These are phyloP conservation scores for Amphiprion ocellaris DNA, from an alignment of 2,113 vertebrate genomes.

Conservation along the genomic window DNA sequence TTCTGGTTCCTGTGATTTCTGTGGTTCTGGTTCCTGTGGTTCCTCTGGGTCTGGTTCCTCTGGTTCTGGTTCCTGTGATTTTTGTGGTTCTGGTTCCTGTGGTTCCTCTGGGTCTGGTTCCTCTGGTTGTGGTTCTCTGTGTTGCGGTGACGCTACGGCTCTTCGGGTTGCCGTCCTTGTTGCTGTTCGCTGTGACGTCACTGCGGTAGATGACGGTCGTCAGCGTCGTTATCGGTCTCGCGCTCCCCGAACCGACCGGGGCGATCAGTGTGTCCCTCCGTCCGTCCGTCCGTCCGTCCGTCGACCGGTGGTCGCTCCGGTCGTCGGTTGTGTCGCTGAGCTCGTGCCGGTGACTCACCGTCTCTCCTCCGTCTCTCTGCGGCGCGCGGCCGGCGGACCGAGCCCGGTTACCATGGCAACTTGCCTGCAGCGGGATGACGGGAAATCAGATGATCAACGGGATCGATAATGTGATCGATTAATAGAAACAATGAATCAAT, in stretches of 20 bases:
- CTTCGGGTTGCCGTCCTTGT: background rate
- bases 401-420: constrained; percentile 82
- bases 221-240: constrained; percentile 36
- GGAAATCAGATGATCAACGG: background rate
- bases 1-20: too few species aligned
- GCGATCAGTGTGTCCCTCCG: too few species aligned
- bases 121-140: too few species aligned
- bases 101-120: too few species aligned
- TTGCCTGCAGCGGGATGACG: constrained; percentile 40
- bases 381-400: constrained; percentile 68
- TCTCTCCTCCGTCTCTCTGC: constrained; percentile 73
- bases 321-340: background rate
- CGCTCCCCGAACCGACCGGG: background rate
- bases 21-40: too few species aligned
- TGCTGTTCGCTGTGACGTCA: constrained; percentile 10
- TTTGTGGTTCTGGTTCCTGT: too few species aligned
- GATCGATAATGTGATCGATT: constrained; percentile 2
- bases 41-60: too few species aligned
- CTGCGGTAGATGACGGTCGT: constrained; percentile 37
- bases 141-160: constrained; percentile 3
- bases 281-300: background rate
- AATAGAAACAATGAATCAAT: background rate
- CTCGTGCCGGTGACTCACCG: constrained; percentile 71
- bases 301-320: background rate
- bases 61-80: too few species aligned